Conservation (phyloP, 2,113 vertebrate species). For the Syngnathus scovelli region DNA sequence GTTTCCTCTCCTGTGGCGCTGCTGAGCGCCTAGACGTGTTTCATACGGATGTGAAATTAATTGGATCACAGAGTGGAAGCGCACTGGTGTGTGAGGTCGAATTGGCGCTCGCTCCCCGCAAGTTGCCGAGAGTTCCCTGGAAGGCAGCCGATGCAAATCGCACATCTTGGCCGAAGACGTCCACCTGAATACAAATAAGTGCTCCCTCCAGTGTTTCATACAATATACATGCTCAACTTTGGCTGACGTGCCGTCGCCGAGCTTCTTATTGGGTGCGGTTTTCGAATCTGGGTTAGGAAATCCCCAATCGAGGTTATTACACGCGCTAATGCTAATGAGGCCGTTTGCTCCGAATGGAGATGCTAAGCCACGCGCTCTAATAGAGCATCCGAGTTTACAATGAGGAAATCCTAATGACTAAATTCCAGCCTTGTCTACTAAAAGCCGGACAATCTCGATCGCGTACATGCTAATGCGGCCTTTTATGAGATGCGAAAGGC, state of each 20-base stretch:
- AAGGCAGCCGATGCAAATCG: slow-evolving; percentile 37
- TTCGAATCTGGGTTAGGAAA: slow-evolving; percentile 57
- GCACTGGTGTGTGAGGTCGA: slow-evolving; percentile 41
- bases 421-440: slow-evolving; percentile 15
- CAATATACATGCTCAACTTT: slow-evolving; percentile 34
- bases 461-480: slow-evolving; percentile 6
- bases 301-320: slow-evolving; percentile 52
- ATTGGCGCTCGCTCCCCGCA: slow-evolving; percentile 34
- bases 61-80: slow-evolving; percentile 67
- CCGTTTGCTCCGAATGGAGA: slow-evolving; percentile 45
- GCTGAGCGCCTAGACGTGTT: slow-evolving; percentile 62
- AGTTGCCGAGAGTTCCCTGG: slow-evolving; percentile 31
- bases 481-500: slow-evolving; percentile 15
- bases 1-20: slow-evolving; percentile 36
- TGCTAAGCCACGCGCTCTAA: slow-evolving; percentile 28
- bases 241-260: slow-evolving; percentile 2
- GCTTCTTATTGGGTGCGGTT: slow-evolving; percentile 41
- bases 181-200: slow-evolving; percentile 9
- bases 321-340: slow-evolving; percentile 56
- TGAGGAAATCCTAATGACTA: slow-evolving; percentile 36
- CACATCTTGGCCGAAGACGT: neutral
- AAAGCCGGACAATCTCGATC: slow-evolving; percentile 15
- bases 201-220: slow-evolving; percentile 24
- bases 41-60: slow-evolving; percentile 67
- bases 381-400: slow-evolving; percentile 34